Percentiles rank a stretch among this genome's conserved stretches.
Conservation (phyloP, 2,888 invertebrate genomes). For the Agrotis exclamationis region DNA sequence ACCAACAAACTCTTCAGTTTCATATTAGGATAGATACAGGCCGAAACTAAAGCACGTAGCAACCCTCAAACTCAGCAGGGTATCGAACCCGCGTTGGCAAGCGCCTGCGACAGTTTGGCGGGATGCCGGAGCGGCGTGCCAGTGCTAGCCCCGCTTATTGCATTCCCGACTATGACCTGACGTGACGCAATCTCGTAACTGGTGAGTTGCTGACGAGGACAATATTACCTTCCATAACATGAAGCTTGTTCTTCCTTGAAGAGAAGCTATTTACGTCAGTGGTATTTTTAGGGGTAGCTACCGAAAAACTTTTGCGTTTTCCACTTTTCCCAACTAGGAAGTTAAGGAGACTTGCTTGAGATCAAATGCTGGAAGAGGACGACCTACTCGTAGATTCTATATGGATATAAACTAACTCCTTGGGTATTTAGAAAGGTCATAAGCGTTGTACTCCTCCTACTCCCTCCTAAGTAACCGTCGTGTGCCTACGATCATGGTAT, state of each 20-base stretch:
- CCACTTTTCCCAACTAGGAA: no score
- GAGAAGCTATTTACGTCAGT: no score
- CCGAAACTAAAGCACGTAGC: slow-evolving; percentile 35
- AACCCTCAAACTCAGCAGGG: slow-evolving; percentile 50
- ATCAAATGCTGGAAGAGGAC: neutral
- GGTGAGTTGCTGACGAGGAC: slow-evolving; percentile 25
- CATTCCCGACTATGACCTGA: slow-evolving; percentile 55
- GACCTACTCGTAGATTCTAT: neutral
- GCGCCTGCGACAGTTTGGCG: slow-evolving; percentile 65
- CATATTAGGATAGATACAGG: neutral
- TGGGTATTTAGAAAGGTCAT: neutral
- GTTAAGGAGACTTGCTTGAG: neutral
- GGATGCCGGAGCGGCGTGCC: slow-evolving; percentile 64
- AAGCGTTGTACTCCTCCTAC: neutral
- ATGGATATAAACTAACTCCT: neutral
- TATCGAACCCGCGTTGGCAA: slow-evolving; percentile 62
- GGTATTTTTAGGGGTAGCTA: neutral
- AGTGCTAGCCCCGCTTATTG: slow-evolving; percentile 59
- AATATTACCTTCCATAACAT: slow-evolving; percentile 22
- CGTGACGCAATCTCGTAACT: slow-evolving; percentile 40
- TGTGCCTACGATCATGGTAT: neutral
- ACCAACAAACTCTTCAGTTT: no score
- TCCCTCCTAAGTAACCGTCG: neutral
- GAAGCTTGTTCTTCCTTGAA: neutral
- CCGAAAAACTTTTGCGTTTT: no score